These are phyloP conservation scores for Halictus ligatus DNA, from an alignment of 2,888 invertebrate genomes.

Conservation along the genomic window DNA sequence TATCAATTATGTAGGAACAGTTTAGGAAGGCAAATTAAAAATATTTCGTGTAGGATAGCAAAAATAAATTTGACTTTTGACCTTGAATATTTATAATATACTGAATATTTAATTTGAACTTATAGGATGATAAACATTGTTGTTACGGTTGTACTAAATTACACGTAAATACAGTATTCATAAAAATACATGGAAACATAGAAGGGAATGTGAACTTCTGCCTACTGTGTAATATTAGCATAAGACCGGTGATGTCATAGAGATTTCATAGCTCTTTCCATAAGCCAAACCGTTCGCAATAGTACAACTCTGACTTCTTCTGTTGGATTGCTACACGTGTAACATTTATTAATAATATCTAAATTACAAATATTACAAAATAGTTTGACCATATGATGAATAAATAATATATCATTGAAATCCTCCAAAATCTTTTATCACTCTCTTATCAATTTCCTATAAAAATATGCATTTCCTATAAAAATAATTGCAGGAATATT, in stretches of 20 bases:
- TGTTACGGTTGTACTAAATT: not conserved
- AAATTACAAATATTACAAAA: not conserved
- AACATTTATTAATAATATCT: too few relatives aligned
- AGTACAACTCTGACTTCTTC: not conserved
- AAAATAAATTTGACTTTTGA: not conserved
- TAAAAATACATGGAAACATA: not conserved
- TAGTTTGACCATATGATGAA: not conserved
- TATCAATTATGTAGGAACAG: not conserved
- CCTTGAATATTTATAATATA: not conserved
- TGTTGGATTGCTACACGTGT: too few relatives aligned
- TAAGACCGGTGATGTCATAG: conserved; percentile 51
- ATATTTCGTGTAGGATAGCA: not conserved
- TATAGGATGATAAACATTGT: not conserved
- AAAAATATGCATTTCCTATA: not conserved
- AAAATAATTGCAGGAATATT: not conserved
- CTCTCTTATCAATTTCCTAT: not conserved
- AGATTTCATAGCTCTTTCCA: conserved; percentile 24
- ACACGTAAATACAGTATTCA: conserved; percentile 1
- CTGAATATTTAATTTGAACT: not conserved
- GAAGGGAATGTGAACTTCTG: conserved; percentile 21
- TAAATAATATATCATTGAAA: not conserved
- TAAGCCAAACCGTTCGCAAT: conserved; percentile 17
- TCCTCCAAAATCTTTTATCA: not conserved
- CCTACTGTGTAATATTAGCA: conserved; percentile 32
- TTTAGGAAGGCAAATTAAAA: not conserved